Base-by-base conservation (phyloP, 1,140 invertebrate genomes). In the Drosophila nannoptera region DNA sequence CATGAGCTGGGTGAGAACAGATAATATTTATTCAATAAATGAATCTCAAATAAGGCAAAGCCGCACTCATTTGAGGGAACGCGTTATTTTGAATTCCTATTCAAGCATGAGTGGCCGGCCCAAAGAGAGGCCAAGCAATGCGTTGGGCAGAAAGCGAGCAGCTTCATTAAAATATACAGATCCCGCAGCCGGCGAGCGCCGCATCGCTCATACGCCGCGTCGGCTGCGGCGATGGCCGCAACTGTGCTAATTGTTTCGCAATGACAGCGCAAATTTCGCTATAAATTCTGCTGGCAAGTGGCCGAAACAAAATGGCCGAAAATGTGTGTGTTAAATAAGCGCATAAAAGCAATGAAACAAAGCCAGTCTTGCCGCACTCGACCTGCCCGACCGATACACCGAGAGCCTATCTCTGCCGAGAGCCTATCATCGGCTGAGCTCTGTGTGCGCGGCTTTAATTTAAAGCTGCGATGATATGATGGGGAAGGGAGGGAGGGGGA, bases 271-370 rank as follows among this genome's bases (percentile, higher is more conserved):
- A 70, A 74, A 80, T 80, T 65, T 83, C 5, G 12, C 50, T 40
- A 59, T 66, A 62, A 76, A 76, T 74, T 58, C 60, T 49, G 56
- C 48, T 46, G 55, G 46, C 69, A 68, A 42, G 56, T 61, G 50
- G 45, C 62, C 69, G 46, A 68, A 63, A 68, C 49, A 69, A 81
- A 81, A 60, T 40, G 49, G 58, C 81, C 76, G 73, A 80, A 73
- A 86, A 83, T 84, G 49, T 80, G 49, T 80, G 80, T 83, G 81
- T 78, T 83, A 84, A 83, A 83, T 83, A 86, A 80, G 81, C 81
- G 81, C 60, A 80, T 84, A 73, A 84, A 83, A 84, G 73, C 73
- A 84, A 76, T 80, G 80, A 80, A 83, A 76, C 69, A 84, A 75
- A 50, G 75, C 75, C 80, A 84, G n/a, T n/a, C 75, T 84, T 78